These are phyloP conservation scores for Lepidostoma basale DNA, from an alignment of 1,140 invertebrate genomes.

Conservation along the genomic window DNA sequence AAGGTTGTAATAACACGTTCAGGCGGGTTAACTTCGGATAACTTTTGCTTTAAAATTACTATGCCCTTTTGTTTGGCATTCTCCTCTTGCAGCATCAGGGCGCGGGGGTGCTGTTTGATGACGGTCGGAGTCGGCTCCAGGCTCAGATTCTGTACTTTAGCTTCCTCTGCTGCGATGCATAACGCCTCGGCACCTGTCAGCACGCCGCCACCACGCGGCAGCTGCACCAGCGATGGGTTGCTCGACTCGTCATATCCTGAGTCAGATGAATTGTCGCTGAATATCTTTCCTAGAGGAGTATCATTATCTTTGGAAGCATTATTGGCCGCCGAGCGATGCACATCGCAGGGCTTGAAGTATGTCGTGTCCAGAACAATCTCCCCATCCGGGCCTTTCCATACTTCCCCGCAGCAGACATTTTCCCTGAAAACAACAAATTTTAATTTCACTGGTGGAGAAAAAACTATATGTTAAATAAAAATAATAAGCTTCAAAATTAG, in stretches of 20 bases:
- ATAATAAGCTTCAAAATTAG: not conserved
- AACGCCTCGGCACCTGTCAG: not conserved
- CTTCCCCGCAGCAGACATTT: slow-evolving; percentile 62
- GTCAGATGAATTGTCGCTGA: slow-evolving; percentile 69
- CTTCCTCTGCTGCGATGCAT: not conserved
- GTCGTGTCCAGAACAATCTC: slow-evolving; percentile 66
- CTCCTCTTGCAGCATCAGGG: not conserved
- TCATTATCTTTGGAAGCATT: slow-evolving; percentile 20
- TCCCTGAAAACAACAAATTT: slow-evolving; percentile 21
- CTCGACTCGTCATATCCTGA: slow-evolving; percentile 67
- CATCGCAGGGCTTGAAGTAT: slow-evolving; percentile 27
- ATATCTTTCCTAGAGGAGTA: slow-evolving; percentile 53
- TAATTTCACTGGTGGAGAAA: not conserved
- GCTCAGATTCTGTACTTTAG: not conserved
- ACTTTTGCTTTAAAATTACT: not conserved
- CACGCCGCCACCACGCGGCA: not conserved
- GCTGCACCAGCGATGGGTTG: not conserved
- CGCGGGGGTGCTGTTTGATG: not conserved
- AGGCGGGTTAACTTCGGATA: not conserved
- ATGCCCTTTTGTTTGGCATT: not conserved
- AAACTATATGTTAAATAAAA: not conserved
- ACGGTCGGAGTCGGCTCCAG: not conserved
- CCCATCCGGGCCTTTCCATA: slow-evolving; percentile 69
- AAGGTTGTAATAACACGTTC: not conserved
- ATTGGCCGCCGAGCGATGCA: slow-evolving; percentile 16